These are phyloP conservation scores for Orthosia gracilis DNA, from an alignment of 2,888 invertebrate species.

Conservation along the genomic window DNA sequence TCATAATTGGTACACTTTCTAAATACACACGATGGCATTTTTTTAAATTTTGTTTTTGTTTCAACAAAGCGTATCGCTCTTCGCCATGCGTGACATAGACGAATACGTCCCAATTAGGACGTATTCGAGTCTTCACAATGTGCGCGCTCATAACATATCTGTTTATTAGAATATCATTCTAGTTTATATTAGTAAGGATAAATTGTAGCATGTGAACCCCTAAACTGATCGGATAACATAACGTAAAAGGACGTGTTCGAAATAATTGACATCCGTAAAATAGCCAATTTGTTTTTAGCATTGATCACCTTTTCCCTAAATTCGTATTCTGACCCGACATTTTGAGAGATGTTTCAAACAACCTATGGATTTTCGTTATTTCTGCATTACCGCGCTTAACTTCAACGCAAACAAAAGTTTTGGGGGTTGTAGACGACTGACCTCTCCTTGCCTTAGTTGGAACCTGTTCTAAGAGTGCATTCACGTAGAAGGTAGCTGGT, in stretches of 20 bases:
- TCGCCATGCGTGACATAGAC: too few species aligned
- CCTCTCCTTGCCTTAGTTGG: not conserved
- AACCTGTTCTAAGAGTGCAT: not conserved
- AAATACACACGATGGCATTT: too few species aligned
- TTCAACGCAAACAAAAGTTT: not conserved
- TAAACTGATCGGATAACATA: not conserved
- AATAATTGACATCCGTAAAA: slow-evolving; percentile 25
- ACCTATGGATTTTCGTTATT: not conserved
- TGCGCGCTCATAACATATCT: too few species aligned
- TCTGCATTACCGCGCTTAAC: not conserved
- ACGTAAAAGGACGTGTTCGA: slow-evolving; percentile 1
- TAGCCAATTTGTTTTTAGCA: slow-evolving; percentile 34
- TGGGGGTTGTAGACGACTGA: not conserved
- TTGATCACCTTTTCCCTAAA: not conserved
- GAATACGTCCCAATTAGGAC: too few species aligned
- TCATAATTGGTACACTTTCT: too few species aligned
- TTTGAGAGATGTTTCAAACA: not conserved
- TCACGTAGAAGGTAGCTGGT: too few species aligned
- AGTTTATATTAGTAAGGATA: too few species aligned
- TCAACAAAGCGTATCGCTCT: too few species aligned
- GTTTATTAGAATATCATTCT: too few species aligned
- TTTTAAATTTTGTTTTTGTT: too few species aligned
- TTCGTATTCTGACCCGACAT: not conserved
- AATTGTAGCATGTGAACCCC: too few species aligned
- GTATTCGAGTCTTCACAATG: too few species aligned